Conservation (phyloP, 2,888 invertebrate species). For the Hydriomena furcata region DNA sequence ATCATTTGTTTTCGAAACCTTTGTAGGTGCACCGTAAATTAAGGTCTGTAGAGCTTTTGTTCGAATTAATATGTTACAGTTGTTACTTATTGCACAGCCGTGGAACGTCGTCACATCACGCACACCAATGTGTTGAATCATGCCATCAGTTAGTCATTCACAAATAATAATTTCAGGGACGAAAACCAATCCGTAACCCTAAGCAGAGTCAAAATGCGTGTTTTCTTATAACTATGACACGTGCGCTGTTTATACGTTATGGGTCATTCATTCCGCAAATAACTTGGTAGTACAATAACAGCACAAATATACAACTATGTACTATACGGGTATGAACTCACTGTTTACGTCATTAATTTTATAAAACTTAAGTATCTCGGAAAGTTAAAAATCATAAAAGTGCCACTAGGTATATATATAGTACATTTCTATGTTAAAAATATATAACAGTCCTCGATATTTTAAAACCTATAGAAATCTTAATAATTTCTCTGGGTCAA, state of each 20-base stretch:
- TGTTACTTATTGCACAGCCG: background rate
- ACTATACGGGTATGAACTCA: background rate
- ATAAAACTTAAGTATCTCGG: too few species aligned
- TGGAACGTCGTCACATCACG: constrained; percentile 56
- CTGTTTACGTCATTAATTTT: background rate
- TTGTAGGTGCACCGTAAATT: background rate
- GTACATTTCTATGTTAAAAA: too few species aligned
- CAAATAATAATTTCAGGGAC: constrained; percentile 56
- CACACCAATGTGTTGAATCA: constrained; percentile 62
- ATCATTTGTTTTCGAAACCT: background rate
- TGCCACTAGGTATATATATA: too few species aligned
- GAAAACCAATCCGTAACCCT: constrained; percentile 30
- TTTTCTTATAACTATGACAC: constrained; percentile 29
- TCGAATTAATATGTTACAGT: background rate
- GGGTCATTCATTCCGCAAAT: constrained; percentile 34
- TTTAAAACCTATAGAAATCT: background rate
- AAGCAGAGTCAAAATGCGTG: constrained; percentile 18
- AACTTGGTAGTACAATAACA: constrained; percentile 17
- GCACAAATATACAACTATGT: too few species aligned
- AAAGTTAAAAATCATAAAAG: too few species aligned
- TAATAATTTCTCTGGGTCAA: too few species aligned
- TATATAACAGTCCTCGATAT: background rate
- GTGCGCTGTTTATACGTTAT: constrained; percentile 31
- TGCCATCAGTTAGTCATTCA: constrained; percentile 68
- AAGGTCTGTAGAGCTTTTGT: background rate